Percentiles rank a stretch among this genome's conserved stretches.
Evolutionary conservation across 2,113 vertebrate genomes (phyloP).

Genomic region (Andinoacara biseriatus): DNA sequence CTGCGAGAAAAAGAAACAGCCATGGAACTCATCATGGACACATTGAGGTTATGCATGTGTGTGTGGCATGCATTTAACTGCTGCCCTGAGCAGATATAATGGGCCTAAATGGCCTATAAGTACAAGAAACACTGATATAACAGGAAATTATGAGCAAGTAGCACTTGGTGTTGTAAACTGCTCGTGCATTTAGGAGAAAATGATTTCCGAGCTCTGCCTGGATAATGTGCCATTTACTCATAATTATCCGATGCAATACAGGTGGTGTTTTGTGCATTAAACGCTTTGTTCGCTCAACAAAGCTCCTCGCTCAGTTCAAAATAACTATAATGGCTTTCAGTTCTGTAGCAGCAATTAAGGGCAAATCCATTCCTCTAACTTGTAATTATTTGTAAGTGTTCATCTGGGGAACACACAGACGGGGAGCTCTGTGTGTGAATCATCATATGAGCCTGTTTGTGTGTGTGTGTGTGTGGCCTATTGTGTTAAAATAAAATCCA

Average conservation of each 20-base stretch:
- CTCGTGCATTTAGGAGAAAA: neutral
- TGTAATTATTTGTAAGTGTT: conserved; percentile 49
- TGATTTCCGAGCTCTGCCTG: neutral
- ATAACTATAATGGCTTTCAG: conserved; percentile 26
- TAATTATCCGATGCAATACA: conserved; percentile 22
- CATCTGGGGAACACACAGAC: conserved; percentile 13
- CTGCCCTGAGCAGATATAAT: neutral
- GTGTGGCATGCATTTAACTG: neutral
- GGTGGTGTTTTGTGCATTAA: conserved; percentile 35
- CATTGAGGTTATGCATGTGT: neutral
- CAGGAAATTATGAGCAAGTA: neutral
- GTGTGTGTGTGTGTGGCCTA: neutral
- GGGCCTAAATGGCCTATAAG: neutral
- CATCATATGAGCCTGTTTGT: neutral
- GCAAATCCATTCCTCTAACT: conserved; percentile 17
- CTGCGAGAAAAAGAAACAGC: conserved; percentile 69
- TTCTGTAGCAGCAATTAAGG: conserved; percentile 25
- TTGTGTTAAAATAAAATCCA: conserved; percentile 16
- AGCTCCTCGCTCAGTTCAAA: conserved; percentile 25
- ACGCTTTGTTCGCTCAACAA: conserved; percentile 37
- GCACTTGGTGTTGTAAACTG: neutral
- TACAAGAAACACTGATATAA: neutral
- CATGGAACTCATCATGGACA: neutral
- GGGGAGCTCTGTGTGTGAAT: neutral
- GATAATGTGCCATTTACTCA: conserved; percentile 14